Base-by-base conservation (phyloP, 2,797 vertebrate species). In the Coracias cyanogaster region DNA sequence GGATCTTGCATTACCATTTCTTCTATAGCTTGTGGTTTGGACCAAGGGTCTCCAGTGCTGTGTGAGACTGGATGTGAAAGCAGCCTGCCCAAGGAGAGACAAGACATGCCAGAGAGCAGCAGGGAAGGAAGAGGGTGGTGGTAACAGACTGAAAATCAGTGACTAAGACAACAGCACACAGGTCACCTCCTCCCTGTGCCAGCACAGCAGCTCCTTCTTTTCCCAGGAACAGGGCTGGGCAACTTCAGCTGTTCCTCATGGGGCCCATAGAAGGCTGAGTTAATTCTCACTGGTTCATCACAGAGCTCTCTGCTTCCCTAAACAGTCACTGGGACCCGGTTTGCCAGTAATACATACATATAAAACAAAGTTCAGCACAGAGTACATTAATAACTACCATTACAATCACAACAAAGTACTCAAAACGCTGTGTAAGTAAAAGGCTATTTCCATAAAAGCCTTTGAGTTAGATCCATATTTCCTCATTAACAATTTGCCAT, bases 211-310 rank as follows among this genome's bases (percentile, higher is more conserved):
- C 82, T 84, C 86, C 65, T 13, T 22, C 77, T 89, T 72, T 85
- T 93, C 89, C 82, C 2, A 3, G 33, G 57, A 48, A 78, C 35
- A 67, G 52, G 31, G 55, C 69, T 5, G 3, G 81, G 45, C 22
- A 21, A 52, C 8, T 51, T 79, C 84, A 74, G 89, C 48, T 86
- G 45, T 17, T 94, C 64, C 33, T 94, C 58, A 3, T 11, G 88
- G 71, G 85, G 66, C 81, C 46, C 77, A 73, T 81, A 95, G 94
- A 26, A 93, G 87, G 70, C 90, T 62, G 80, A 90, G 81, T 84
- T 92, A 88, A 72, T 91, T 93, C 92, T 92, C 87, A 20, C 12
- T 46, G 73, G 80, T 67, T 95, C 90, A 89, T 90, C 74, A 61
- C 12, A 26, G 39, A 83, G 60, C 28, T 91, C 70, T 72, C 54